These are phyloP conservation scores for Drosophila neutralis DNA, from an alignment of 2,888 invertebrate species.

Conservation along the genomic window DNA sequence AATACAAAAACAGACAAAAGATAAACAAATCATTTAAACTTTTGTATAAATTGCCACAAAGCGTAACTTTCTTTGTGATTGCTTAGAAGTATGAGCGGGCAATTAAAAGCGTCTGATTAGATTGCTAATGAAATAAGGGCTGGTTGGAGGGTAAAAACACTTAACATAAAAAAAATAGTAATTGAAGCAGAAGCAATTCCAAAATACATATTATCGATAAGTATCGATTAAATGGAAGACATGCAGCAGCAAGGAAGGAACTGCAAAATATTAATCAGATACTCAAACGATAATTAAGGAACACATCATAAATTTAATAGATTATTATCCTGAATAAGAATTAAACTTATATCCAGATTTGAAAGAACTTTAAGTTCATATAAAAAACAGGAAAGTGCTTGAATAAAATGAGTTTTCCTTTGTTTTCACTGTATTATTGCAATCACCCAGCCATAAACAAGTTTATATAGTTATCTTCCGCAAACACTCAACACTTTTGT, in stretches of 20 bases:
- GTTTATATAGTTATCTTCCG: neutral
- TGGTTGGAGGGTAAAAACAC: neutral
- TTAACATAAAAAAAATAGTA: neutral
- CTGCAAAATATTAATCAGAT: neutral
- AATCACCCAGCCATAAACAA: neutral
- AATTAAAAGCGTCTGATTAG: neutral
- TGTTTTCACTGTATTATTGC: neutral
- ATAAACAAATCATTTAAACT: slow-evolving; percentile 41
- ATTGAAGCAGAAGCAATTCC: neutral
- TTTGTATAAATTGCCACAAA: slow-evolving; percentile 19
- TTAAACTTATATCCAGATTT: neutral
- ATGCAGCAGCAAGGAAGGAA: neutral
- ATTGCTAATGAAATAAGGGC: neutral
- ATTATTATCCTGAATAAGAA: neutral
- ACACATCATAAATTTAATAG: too few species aligned
- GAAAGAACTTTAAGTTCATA: too few species aligned
- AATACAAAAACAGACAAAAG: slow-evolving; percentile 45
- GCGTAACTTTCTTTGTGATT: slow-evolving; percentile 17
- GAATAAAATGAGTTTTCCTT: neutral
- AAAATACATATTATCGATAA: neutral
- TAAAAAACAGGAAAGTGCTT: neutral
- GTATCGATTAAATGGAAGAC: neutral
- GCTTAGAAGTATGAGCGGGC: slow-evolving; percentile 1
- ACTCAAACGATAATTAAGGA: neutral
- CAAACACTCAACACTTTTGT: neutral